phyloP scores from a whole-genome alignment of 2,113 vertebrate species.

The Paradoxurus hermaphroditus region DNA sequence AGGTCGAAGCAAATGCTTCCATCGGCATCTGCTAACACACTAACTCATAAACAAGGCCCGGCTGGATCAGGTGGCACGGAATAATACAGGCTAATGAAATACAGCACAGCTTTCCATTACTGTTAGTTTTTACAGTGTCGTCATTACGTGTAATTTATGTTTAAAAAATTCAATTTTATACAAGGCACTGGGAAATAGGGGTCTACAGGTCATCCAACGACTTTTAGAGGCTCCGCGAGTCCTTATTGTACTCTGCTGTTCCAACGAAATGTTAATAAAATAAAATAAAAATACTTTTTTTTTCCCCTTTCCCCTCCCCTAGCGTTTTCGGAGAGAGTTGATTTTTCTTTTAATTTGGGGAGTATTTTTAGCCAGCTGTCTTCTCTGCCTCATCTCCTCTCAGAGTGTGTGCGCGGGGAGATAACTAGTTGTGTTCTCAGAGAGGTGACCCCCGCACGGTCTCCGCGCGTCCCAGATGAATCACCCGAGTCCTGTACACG shows the following conservation, averaged over 20 bases:
- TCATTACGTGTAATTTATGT: conserved; percentile 99
- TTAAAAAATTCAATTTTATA: conserved; percentile 98
- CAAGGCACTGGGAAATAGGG: conserved; percentile 97
- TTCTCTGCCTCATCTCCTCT: conserved; percentile 53
- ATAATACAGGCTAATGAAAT: conserved; percentile 99
- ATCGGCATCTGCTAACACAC: conserved; percentile 99
- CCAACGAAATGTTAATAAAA: conserved; percentile 85
- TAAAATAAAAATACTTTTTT: conserved; percentile 80
- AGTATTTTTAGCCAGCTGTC: conserved; percentile 66
- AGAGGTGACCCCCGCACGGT: conserved; percentile 76
- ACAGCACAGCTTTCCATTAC: conserved; percentile 99
- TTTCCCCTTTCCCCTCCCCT: conserved; percentile 37
- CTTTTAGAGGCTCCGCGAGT: conserved; percentile 90
- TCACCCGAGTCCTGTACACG: conserved; percentile 66
- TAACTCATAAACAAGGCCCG: conserved; percentile 99
- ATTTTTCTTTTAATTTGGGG: conserved; percentile 77
- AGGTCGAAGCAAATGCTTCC: conserved; percentile 99
- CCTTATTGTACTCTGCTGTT: conserved; percentile 83
- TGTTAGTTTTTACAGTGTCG: conserved; percentile 99
- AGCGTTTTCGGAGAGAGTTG: conserved; percentile 64
- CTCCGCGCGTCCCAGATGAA: conserved; percentile 65
- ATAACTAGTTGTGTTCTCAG: conserved; percentile 54
- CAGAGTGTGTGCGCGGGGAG: neutral
- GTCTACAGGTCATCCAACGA: conserved; percentile 96
- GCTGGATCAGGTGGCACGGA: conserved; percentile 99